These are phyloP conservation scores for Gadopsis marmoratus DNA, from an alignment of 2,797 vertebrate genomes.

Conservation along the genomic window DNA sequence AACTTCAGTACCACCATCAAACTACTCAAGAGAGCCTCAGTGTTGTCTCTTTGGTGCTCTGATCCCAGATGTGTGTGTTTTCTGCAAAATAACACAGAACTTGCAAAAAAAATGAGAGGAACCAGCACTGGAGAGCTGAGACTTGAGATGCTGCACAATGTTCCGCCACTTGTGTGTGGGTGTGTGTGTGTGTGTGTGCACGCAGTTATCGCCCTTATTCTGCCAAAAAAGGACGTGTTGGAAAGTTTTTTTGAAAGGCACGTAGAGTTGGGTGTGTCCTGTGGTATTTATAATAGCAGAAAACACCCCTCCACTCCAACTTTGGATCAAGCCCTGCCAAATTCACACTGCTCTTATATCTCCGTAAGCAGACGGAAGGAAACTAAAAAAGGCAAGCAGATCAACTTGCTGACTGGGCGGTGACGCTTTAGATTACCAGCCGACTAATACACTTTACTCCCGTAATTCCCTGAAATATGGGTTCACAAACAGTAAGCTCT, in stretches of 20 bases:
- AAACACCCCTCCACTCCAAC: conserved; percentile 53
- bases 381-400: conserved; percentile 59
- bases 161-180: conserved; percentile 17
- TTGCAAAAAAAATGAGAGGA: conserved; percentile 19
- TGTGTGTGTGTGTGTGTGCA: not conserved
- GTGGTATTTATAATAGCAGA: conserved; percentile 56
- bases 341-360: conserved; percentile 36
- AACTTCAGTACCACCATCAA: conserved; percentile 42
- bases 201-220: conserved; percentile 18
- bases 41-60: conserved; percentile 35
- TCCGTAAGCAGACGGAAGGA: conserved; percentile 38
- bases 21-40: conserved; percentile 28
- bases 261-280: conserved; percentile 54
- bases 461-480: conserved; percentile 46
- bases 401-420: conserved; percentile 32
- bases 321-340: conserved; percentile 48
- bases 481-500: conserved; percentile 31
- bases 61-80: conserved; percentile 25
- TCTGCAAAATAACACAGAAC: conserved; percentile 42
- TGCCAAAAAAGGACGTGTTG: conserved; percentile 63
- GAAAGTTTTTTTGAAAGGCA: conserved; percentile 52
- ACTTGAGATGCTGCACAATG: conserved; percentile 21
- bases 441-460: conserved; percentile 47
- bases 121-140: conserved; percentile 19
- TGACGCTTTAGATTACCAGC: conserved; percentile 38